Base-by-base conservation (phyloP, 2,888 invertebrate species). In the Mycalesis mineus region DNA sequence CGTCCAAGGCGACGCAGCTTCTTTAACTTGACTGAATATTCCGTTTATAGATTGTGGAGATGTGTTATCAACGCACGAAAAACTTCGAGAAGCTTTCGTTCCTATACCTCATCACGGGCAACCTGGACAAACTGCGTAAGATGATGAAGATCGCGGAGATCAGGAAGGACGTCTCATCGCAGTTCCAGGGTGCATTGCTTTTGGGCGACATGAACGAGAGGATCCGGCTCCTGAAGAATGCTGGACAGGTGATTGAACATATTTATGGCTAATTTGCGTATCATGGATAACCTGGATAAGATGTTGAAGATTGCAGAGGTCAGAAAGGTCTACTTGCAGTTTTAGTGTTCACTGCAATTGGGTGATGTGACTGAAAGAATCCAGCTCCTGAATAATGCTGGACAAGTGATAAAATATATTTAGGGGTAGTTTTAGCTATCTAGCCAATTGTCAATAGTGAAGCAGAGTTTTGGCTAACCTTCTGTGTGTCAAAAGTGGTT, bases 71-170 rank as follows among this genome's bases (percentile, higher is more conserved):
- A 78, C 93, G 99, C 63, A 99, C 98, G 0, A 99, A 99, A 90
- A 98, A 98, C 90, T 99, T 99, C 81, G 99, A 99, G 84, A 98
- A 98, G 86, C 92, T 99, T 0, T 96, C 98, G 13, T 99, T 99
- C 91, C 91, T 99, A 41, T 99, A 99, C 85, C 91, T 99, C 40
- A 97, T 99, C 65, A 99, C 99, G 13, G 99, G 99, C 9, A 99
- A 99, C 83, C 88, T 98, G 73, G 99, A 99, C 61, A 99, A 99
- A 80, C 89, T 99, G 64, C 93, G 95, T 65, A 99, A 99, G 87
- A 99, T 99, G 99, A 98, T 97, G 89, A 98, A 98, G 89, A 99
- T 99, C 62, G 99, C 99, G 0, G 99, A 99, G 88, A 98, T 99
- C 50, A 92, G 99, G 9, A 98, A 98, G 84, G 99, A 99, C 74